phyloP scores from a whole-genome alignment of 1,140 invertebrate species.

The Contarinia nasturtii region DNA sequence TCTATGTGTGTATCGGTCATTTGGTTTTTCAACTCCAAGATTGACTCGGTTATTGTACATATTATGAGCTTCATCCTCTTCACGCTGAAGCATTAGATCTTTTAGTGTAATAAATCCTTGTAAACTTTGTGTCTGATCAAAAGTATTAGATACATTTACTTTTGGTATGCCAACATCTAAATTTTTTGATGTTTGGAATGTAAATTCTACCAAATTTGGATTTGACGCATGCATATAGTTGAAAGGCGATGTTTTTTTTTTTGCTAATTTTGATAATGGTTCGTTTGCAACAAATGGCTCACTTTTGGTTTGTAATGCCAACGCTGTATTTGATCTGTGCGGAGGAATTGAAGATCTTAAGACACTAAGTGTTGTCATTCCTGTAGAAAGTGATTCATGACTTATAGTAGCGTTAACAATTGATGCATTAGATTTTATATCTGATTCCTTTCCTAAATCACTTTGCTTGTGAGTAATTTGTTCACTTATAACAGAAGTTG shows the following conservation, averaged over 20 bases:
- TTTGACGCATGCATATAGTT: slow-evolving; percentile 45
- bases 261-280: no score
- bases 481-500: slow-evolving; percentile 7
- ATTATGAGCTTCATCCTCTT: slow-evolving; percentile 44
- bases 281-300: no score
- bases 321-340: no score
- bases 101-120: slow-evolving; percentile 43
- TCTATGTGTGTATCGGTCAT: slow-evolving; percentile 1
- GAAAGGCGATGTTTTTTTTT: slow-evolving; percentile 25
- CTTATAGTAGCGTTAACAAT: no score
- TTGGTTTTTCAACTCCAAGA: slow-evolving; percentile 24
- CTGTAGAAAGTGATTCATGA: no score
- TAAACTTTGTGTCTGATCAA: slow-evolving; percentile 21
- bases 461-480: neutral
- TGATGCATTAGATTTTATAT: no score
- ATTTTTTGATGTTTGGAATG: slow-evolving; percentile 22
- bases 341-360: no score
- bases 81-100: slow-evolving; percentile 52
- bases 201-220: slow-evolving; percentile 39
- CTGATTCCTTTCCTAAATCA: neutral
- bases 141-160: slow-evolving; percentile 9
- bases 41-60: slow-evolving; percentile 31
- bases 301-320: no score
- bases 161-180: slow-evolving; percentile 15
- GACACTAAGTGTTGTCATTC: no score